Evolutionary conservation across 2,888 invertebrate species (phyloP), one percentile per base, ranked within the genome.

Genomic region (Apodemia hepburni): DNA sequence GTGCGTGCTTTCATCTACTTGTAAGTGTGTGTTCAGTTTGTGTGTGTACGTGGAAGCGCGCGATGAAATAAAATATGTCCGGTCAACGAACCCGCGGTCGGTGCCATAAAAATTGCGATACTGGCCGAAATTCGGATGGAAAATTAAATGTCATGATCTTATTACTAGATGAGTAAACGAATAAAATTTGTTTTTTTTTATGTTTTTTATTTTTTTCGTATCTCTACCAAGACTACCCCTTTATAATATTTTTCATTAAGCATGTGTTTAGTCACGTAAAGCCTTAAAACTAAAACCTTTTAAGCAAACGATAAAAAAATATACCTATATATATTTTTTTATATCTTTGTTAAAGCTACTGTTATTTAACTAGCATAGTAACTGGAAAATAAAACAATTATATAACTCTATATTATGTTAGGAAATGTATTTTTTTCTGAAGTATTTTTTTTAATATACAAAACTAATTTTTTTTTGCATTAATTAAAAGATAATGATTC

Each of bases 61-160:
- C 90, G 91, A 89, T 91, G 87, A 90, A 91, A 91, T 91, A 91
- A 91, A 91, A 90, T 90, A 90, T 90, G 91, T 89, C 87, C 90
- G 91, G 90, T 88, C 91, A 88, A 85, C 79, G 91, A 91, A 81
- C 91, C 76, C 84, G 80, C 82, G 87, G 84, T 83, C 85, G 85
- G 88, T 87, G 87, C 88, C 85, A 88, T 90, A 90, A 91, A 91
- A 91, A 90, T 91, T 78, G 91, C 91, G 85, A 90, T 87, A 87
- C 83, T 83, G 80, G 79, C 88, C 90, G 83, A 91, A 91, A 87
- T 87, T 88, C 79, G 82, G 82, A 75, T 81, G 80, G 78, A 81
- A 80, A 85, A 79, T 77, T 72, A 73, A 76, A 78, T 77, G 68
- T 59, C 58, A 62, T 65, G 33, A 64, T 61, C 62, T 45, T 62